Evolutionary conservation across 2,797 vertebrate species (phyloP).

Genomic region (Argya squamiceps): DNA sequence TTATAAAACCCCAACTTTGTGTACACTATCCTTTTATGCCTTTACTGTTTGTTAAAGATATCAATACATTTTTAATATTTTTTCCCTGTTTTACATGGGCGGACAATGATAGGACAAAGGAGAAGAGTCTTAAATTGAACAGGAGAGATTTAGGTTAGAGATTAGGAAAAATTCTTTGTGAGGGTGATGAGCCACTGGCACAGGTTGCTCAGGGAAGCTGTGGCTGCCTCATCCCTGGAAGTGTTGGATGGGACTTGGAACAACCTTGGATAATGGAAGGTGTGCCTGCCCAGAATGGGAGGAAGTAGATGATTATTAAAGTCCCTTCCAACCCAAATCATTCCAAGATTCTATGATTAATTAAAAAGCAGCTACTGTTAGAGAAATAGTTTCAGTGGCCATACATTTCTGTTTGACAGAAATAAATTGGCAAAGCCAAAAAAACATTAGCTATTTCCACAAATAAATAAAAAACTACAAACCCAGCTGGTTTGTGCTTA

Average conservation of each 20-base stretch:
- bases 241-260: neutral
- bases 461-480: neutral
- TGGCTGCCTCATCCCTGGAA: neutral
- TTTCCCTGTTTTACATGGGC: fast-evolving
- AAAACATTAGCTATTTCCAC: neutral
- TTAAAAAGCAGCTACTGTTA: neutral
- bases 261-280: neutral
- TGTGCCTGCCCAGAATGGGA: neutral
- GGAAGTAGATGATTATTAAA: neutral
- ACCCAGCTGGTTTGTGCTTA: neutral
- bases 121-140: neutral
- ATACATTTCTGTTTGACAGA: neutral
- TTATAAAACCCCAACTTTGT: neutral
- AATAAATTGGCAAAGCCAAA: neutral
- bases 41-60: neutral
- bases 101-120: fast-evolving
- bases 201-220: neutral
- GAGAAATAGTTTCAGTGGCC: neutral
- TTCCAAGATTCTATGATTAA: neutral
- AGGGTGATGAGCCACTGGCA: neutral
- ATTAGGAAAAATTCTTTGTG: neutral
- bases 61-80: no score
- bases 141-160: neutral
- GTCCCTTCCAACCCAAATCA: neutral
- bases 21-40: neutral